These are phyloP conservation scores for Micronycteris hirsuta DNA, from an alignment of 2,113 vertebrate species.

Conservation along the genomic window DNA sequence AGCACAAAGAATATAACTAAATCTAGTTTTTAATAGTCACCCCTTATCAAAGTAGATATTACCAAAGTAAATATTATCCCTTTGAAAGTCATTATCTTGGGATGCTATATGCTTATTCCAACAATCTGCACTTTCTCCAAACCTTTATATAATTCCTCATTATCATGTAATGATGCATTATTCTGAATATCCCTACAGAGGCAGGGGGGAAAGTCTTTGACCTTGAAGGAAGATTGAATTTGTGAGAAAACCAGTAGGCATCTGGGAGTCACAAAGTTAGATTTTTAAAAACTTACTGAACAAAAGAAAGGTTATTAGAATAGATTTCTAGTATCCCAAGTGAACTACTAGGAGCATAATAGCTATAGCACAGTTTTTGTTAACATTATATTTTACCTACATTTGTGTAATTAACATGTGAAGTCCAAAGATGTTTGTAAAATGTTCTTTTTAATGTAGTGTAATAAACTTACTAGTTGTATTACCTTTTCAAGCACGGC, in stretches of 20 bases:
- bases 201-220: background rate
- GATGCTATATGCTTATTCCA: background rate
- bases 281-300: background rate
- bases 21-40: background rate
- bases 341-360: background rate
- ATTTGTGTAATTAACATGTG: background rate
- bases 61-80: too few species aligned
- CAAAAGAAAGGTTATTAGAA: background rate
- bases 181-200: background rate
- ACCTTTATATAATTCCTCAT: background rate
- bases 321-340: background rate
- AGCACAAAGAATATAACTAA: background rate
- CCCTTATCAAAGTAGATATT: background rate
- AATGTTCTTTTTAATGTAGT: background rate
- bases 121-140: background rate
- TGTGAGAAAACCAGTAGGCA: background rate
- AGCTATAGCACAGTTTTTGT: background rate
- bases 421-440: background rate
- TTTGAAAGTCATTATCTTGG: background rate
- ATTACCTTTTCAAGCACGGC: background rate
- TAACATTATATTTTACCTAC: background rate
- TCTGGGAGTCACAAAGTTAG: constrained; percentile 11
- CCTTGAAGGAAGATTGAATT: background rate
- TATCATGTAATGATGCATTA: background rate
- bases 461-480: background rate